Conservation (phyloP, 2,113 vertebrate species). For the Ceratotherium simum region DNA sequence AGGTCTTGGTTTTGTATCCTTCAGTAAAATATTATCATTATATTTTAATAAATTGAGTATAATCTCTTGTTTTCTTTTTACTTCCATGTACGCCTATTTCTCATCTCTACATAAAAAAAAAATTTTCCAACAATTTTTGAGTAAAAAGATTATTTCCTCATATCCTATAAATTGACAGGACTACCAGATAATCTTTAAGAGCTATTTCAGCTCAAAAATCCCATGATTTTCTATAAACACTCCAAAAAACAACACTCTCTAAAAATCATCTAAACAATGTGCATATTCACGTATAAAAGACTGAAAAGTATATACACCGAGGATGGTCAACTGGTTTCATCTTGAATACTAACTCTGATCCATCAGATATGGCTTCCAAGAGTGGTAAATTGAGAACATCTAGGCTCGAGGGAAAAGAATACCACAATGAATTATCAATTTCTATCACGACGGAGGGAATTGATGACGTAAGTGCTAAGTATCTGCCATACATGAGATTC, state of each 20-base stretch:
- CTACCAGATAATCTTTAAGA: background rate
- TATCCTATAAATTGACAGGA: background rate
- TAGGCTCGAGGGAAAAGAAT: background rate
- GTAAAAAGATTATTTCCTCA: slow-evolving; percentile 12
- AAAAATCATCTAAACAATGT: background rate
- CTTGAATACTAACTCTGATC: background rate
- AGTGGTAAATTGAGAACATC: background rate
- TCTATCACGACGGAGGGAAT: background rate
- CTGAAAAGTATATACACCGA: background rate
- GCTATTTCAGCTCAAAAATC: background rate
- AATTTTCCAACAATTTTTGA: background rate
- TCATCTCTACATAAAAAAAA: slow-evolving; percentile 4
- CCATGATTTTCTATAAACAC: background rate
- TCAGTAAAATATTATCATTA: slow-evolving; percentile 6
- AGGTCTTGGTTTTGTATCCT: background rate
- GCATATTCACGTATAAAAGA: background rate
- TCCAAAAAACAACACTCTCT: background rate
- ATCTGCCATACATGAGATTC: background rate
- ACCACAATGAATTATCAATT: background rate
- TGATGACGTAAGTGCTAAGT: background rate
- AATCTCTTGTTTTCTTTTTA: slow-evolving; percentile 9
- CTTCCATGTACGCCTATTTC: background rate
- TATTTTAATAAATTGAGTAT: slow-evolving; percentile 3
- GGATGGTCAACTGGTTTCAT: background rate
- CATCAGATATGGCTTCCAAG: slow-evolving; percentile 14